Base-by-base conservation (phyloP, 2,797 vertebrate genomes). In the Pangasius djambal region DNA sequence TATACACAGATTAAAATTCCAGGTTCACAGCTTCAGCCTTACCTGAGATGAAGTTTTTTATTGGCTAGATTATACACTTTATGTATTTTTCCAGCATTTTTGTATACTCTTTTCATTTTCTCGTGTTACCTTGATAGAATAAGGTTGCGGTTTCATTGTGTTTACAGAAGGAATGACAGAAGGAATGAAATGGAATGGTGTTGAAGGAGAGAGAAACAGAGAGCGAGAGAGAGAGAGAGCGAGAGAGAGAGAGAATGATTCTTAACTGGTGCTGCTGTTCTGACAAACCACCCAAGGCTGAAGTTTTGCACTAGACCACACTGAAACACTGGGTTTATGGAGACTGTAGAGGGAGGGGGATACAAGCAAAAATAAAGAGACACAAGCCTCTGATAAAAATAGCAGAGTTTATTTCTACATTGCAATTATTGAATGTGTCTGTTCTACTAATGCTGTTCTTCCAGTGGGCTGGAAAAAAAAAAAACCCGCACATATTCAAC, bases 261-360 rank as follows among this genome's bases (percentile, higher is more conserved):
- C 55, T 89, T 63, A 90, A 89, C 88, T 81, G 86, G 88, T 90
- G 86, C 55, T 91, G 86, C 85, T 83, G 77, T 91, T 93, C 91
- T 92, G 90, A 91, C 91, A 93, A 92, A 92, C 81, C 86, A 69
- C 61, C 77, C 83, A 77, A 83, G 34, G 88, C 88, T 91, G 78
- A 90, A 88, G 78, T 89, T 90, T 92, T 93, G 90, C 90, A 78
- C 90, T 90, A 88, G 93, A 93, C 93, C 94, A 94, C 94, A 93
- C 93, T 93, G 92, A 94, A 94, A 89, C 93, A 89, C 81, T 77
- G 31, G 72, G 65, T 77, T 28, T 37, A 90, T 89, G 69, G 44
- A 34, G 40, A 87, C 85, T 87, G 78, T 81, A 22, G 10, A 85
- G 65, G 44, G 37, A 91, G 88, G 83, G 44, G 65, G 74, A 90